Evolutionary conservation across 2,797 vertebrate genomes (phyloP).

Genomic region (Syncerus caffer): DNA sequence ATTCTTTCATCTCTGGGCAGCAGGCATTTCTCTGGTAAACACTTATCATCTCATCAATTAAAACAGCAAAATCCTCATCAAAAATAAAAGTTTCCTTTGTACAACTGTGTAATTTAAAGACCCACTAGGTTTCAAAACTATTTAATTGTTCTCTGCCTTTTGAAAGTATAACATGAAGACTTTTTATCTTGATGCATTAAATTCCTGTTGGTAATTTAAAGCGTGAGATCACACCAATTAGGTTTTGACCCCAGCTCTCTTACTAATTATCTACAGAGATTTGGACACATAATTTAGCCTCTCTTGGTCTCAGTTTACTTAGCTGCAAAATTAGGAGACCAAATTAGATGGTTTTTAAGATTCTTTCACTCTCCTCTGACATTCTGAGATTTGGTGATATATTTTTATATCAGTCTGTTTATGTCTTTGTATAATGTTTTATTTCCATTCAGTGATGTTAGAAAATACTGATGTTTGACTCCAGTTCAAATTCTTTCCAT

Average conservation of each 20-base stretch:
- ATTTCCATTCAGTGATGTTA: constrained; percentile 4
- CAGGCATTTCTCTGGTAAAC: not conserved
- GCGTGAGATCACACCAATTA: not conserved
- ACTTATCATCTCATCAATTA: not conserved
- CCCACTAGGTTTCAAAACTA: not conserved
- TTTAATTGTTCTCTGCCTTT: constrained; percentile 17
- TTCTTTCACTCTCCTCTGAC: not conserved
- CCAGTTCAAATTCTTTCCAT: constrained; percentile 12
- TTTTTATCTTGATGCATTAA: constrained; percentile 9
- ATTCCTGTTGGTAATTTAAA: constrained; percentile 40
- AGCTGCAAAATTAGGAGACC: constrained; percentile 9
- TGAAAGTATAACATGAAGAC: not conserved
- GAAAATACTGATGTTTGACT: constrained; percentile 24
- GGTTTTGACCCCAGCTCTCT: not conserved
- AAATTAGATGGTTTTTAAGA: not conserved
- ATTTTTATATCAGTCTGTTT: not conserved
- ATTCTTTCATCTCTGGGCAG: not conserved
- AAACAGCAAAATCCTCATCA: not conserved
- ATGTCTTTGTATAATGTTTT: not conserved
- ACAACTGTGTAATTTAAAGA: not conserved
- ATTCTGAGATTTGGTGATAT: not conserved
- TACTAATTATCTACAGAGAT: not conserved
- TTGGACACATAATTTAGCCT: not conserved
- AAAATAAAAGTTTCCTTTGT: constrained; percentile 17
- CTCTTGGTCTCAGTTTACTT: constrained; percentile 10